Base-by-base conservation (phyloP, 1,140 invertebrate species). In the Lineus longissimus region DNA sequence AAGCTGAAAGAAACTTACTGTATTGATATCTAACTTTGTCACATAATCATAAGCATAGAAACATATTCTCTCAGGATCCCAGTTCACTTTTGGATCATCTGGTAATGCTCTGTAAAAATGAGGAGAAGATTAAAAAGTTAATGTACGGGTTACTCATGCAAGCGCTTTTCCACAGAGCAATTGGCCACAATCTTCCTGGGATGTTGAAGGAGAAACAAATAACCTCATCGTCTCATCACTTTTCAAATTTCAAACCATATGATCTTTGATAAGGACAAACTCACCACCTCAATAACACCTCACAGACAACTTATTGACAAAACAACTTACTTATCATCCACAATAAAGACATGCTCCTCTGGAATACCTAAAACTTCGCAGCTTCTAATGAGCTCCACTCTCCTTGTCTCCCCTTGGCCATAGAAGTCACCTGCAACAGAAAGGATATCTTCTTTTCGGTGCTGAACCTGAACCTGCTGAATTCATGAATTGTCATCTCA, bases 341-440 rank as follows among this genome's bases (percentile, higher is more conserved):
- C 74, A 67, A 95, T 82, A 55, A 87, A 88, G 55, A 96, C 86
- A 79, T 91, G 89, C 66, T 86, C 83, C 54, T 87, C 84, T 33
- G 86, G 84, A 47, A 96, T 88, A n/a, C 93, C 91, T 59, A 97
- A 83, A 45, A 86, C 81, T 55, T 82, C 82, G 78, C 91, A 92
- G 65, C 92, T 90, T 30, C 85, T 78, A 83, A 89, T 90, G 54
- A 97, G 77, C 82, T 97, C 95, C 67, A 86, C 75, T 61, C 88
- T 88, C 41, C 95, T 81, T 47, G 83, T 72, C 64, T 82, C 81
- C 25, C 91, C 88, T 72, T 89, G 83, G 40, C 87, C 86, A 70
- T 89, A 87, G 81, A 84, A 88, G 81, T 90, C 86, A 59, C 92
- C 92, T 92, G 69, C 23, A 23, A 68, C 23, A 19, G 41, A 67